Conservation (phyloP, 2,113 vertebrate genomes). For the Calidris pugnax region DNA sequence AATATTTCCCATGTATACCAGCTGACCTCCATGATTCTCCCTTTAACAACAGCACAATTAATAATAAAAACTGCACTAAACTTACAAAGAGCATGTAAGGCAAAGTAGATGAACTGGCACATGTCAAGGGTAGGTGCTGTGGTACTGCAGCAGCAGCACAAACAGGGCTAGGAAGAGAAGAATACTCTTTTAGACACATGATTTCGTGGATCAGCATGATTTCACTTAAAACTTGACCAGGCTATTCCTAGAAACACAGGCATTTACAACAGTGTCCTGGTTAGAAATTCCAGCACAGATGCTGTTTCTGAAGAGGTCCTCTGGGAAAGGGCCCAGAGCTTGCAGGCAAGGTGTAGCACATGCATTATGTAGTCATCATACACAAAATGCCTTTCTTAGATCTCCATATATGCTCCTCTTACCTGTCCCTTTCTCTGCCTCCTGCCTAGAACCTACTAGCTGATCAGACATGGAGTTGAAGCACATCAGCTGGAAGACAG, state of each 20-base stretch:
- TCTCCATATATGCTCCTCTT: neutral
- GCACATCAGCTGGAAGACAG: neutral
- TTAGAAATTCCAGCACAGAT: neutral
- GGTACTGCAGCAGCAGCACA: neutral
- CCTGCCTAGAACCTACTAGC: neutral
- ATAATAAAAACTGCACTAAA: neutral
- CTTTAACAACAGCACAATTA: neutral
- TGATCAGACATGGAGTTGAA: neutral
- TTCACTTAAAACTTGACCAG: neutral
- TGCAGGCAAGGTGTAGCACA: neutral
- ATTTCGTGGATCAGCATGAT: neutral
- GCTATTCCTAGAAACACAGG: neutral
- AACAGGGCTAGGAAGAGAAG: neutral
- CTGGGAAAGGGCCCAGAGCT: neutral
- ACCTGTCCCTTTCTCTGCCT: neutral
- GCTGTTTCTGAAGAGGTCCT: neutral
- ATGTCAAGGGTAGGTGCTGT: neutral
- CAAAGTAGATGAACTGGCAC: neutral
- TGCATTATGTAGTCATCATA: neutral
- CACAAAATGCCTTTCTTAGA: neutral
- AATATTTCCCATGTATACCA: neutral
- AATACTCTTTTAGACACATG: neutral
- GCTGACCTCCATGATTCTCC: neutral
- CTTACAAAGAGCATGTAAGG: neutral
- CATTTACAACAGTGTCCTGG: neutral